phyloP scores from a whole-genome alignment of 35 echinoderm and acorn worm genomes.

The Holothuria glaberrima region DNA sequence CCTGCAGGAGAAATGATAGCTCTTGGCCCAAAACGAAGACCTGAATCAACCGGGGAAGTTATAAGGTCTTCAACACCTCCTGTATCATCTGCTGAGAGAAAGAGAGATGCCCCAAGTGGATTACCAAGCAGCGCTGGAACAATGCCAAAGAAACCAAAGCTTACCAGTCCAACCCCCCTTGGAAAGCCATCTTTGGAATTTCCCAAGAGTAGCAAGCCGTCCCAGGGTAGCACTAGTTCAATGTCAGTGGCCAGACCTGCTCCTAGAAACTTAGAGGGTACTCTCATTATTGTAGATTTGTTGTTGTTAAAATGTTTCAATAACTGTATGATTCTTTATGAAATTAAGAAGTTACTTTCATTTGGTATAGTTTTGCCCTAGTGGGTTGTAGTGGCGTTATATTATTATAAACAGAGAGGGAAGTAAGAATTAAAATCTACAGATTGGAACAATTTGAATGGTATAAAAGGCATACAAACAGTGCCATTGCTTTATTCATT shows the following conservation, averaged over 20 bases:
- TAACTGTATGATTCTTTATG: no score
- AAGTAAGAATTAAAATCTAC: no score
- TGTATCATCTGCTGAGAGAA: slow-evolving; percentile 37
- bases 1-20: slow-evolving; percentile 57
- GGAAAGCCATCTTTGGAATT: slow-evolving; percentile 41
- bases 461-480: no score
- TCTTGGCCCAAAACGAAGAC: slow-evolving; percentile 32
- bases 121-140: slow-evolving; percentile 3
- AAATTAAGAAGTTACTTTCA: no score
- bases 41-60: not conserved
- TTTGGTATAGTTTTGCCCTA: no score
- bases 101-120: slow-evolving; percentile 17
- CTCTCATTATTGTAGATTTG: not conserved
- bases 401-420: no score
- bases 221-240: not conserved
- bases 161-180: slow-evolving; percentile 50
- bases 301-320: no score
- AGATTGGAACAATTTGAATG: no score
- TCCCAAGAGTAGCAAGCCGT: slow-evolving; percentile 23
- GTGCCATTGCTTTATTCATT: no score
- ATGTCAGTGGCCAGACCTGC: slow-evolving; percentile 8
- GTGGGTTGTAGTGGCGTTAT: no score
- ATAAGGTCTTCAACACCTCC: slow-evolving; percentile 36
- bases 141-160: slow-evolving; percentile 44
- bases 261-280: slow-evolving; percentile 49